Evolutionary conservation across 2,113 vertebrate species (phyloP).

Genomic region (Hiodon tergisus): DNA sequence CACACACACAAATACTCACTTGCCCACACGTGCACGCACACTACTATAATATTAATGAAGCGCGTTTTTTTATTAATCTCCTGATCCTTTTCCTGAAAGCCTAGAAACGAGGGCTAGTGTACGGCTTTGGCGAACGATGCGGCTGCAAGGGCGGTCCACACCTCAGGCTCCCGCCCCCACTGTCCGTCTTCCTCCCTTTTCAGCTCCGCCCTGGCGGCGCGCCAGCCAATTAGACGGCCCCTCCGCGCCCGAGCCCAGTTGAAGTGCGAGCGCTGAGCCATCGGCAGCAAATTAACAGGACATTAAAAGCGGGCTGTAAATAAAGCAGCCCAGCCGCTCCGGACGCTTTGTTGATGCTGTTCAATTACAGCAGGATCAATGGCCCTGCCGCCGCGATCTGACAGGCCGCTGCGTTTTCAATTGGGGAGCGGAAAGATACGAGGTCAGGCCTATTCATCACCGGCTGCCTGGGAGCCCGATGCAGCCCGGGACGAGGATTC

Average conservation of each 20-base stretch:
- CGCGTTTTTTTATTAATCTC: neutral
- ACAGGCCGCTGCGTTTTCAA: conserved; percentile 31
- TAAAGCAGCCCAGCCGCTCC: conserved; percentile 22
- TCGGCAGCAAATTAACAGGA: conserved; percentile 33
- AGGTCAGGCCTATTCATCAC: conserved; percentile 34
- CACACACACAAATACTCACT: neutral
- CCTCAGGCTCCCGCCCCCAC: neutral
- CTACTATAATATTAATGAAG: neutral
- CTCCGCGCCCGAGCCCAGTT: neutral
- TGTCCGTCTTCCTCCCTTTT: neutral
- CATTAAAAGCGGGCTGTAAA: conserved; percentile 29
- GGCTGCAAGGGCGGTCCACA: neutral
- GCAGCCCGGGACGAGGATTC: conserved; percentile 6
- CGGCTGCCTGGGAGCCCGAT: neutral
- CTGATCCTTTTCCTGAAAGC: neutral
- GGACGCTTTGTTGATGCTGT: conserved; percentile 32
- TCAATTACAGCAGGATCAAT: conserved; percentile 35
- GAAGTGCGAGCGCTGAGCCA: neutral
- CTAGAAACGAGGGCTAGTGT: too few relatives aligned
- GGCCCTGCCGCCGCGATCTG: conserved; percentile 17
- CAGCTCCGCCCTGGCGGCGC: neutral
- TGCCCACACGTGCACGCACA: neutral
- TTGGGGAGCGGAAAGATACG: conserved; percentile 28
- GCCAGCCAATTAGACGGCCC: neutral
- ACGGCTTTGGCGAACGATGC: too few relatives aligned